Evolutionary conservation across 2,113 vertebrate species (phyloP), one percentile per base, ranked within the genome.

Genomic region (Lates calcarifer): DNA sequence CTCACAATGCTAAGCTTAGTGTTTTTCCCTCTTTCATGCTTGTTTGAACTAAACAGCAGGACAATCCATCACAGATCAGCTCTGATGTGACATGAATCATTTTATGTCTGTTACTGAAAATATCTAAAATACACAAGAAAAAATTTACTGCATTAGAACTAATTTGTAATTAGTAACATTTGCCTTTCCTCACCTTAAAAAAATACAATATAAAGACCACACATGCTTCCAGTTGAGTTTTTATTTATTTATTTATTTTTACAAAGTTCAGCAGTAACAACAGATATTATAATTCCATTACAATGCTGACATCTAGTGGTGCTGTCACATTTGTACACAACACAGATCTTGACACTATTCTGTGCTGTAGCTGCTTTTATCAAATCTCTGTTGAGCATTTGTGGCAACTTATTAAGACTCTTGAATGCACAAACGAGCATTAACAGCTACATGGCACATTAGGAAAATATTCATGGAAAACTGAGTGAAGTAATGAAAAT

Each of bases 281-380:
- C 43, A n/a, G 17, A 57, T 41, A 58, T 72, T n/a, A 47, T 47
- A 71, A 82, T 74, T 26, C 33, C 69, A 87, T 76, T 77, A 60
- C 91, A 93, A 87, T 82, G 74, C 90, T 92, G 94, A 89, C 94
- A 92, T 93, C 94, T 94, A 90, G 93, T 94, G 93, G 91, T 58
- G 12, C 10, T 26, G 20, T 68, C 47, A 22, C 53, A 60, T 71
- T 78, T 80, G 37, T 49, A 70, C 90, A 71, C 22, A 45, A 47
- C 62, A 60, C 8, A 33, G 1, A 51, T 31, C n/a, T 66, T 28
- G 11, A 28, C 18, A n/a, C 37, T 35, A 28, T 47, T 11, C 5
- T 13, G 3, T 5, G 22, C 37, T 57, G 51, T 39, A 47, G 64
- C 57, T 33, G 22, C 24, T 64, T 53, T 65, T 37, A 45, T 66